Conservation (phyloP, 2,797 vertebrate genomes). For the Acanthiza pusilla region DNA sequence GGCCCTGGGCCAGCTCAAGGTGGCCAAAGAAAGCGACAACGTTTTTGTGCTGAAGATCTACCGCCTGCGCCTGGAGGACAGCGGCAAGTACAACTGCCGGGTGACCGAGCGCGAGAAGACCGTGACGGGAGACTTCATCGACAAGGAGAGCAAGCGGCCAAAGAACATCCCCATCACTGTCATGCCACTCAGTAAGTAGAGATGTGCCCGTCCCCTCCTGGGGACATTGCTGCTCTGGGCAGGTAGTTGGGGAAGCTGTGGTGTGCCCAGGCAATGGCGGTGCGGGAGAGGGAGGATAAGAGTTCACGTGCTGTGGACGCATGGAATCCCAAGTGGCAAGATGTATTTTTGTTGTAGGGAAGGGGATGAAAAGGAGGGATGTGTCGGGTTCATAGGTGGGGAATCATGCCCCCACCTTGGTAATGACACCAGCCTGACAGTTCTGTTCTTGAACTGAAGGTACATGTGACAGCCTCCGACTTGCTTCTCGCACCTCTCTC, state of each 20-base stretch:
- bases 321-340: not conserved
- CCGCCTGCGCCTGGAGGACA: constrained; percentile 85
- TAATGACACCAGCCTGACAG: not conserved
- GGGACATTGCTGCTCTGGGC: not conserved
- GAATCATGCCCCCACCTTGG: not conserved
- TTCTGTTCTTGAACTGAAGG: not conserved
- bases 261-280: accelerated
- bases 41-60: constrained; percentile 92
- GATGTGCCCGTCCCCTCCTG: not conserved
- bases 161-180: constrained; percentile 94
- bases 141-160: constrained; percentile 92
- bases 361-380: not conserved
- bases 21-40: constrained; percentile 86
- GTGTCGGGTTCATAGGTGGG: not conserved
- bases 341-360: not conserved
- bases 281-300: not conserved
- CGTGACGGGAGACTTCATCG: constrained; percentile 90
- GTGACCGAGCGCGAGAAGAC: constrained; percentile 93
- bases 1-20: constrained; percentile 86
- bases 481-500: not conserved
- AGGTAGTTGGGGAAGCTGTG: not conserved
- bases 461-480: not conserved
- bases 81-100: constrained; percentile 94
- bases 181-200: constrained; percentile 87
- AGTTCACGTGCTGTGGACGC: not conserved